Evolutionary conservation across 92 coral and sea anemone species (phyloP).

Genomic region (Epizoanthus stellaris): DNA sequence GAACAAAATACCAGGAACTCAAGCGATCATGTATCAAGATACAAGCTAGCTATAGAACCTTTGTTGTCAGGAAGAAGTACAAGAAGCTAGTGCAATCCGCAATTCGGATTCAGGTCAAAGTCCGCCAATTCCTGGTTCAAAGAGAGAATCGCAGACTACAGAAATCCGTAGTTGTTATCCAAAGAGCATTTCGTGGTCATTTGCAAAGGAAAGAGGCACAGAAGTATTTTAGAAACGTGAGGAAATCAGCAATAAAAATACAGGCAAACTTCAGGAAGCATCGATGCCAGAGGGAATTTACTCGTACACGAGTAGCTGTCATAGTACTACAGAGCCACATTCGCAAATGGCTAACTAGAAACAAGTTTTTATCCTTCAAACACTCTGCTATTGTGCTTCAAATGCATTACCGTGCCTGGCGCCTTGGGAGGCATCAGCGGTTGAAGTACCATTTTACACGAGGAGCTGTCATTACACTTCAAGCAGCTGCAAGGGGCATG

Average conservation of each 20-base stretch:
- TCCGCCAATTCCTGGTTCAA: slow-evolving; percentile 57
- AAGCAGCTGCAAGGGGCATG: slow-evolving; percentile 61
- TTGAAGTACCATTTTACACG: slow-evolving; percentile 43
- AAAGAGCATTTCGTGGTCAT: slow-evolving; percentile 52
- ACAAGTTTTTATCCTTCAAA: slow-evolving; percentile 39
- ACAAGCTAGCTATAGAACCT: slow-evolving; percentile 71
- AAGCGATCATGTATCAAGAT: slow-evolving; percentile 56
- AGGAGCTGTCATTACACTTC: slow-evolving; percentile 55
- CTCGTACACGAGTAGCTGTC: slow-evolving; percentile 58
- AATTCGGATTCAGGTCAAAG: slow-evolving; percentile 55
- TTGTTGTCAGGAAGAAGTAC: slow-evolving; percentile 56
- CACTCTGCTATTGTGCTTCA: slow-evolving; percentile 46
- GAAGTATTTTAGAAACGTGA: slow-evolving; percentile 16
- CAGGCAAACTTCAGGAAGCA: slow-evolving; percentile 49
- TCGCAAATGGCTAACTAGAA: slow-evolving; percentile 44
- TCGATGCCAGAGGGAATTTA: slow-evolving; percentile 34
- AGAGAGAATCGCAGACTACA: slow-evolving; percentile 54
- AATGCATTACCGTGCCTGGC: slow-evolving; percentile 50
- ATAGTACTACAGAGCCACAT: slow-evolving; percentile 47
- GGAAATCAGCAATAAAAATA: slow-evolving; percentile 28
- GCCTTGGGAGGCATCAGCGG: slow-evolving; percentile 38
- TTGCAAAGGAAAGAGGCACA: slow-evolving; percentile 30
- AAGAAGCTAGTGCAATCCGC: slow-evolving; percentile 45
- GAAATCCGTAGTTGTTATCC: slow-evolving; percentile 54
- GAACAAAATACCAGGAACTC: slow-evolving; percentile 36